These are phyloP conservation scores for Troglohyphantes excavatus DNA, from an alignment of 2,888 invertebrate genomes.

Conservation along the genomic window DNA sequence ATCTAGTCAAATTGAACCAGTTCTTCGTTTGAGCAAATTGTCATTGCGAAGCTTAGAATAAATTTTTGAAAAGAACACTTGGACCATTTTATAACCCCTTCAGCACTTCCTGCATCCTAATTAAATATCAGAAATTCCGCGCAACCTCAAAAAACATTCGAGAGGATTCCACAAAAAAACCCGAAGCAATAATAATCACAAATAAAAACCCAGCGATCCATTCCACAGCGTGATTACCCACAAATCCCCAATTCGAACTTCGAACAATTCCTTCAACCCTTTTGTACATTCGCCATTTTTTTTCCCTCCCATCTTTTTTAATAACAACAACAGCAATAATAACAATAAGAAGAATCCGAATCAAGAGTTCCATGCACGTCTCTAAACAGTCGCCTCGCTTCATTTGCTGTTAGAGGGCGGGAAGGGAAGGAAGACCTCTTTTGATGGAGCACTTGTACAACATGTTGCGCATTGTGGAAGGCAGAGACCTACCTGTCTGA, in stretches of 20 bases:
- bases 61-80: neutral
- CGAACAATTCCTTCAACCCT: slow-evolving; percentile 13
- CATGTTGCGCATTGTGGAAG: slow-evolving; percentile 6
- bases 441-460: slow-evolving; percentile 46
- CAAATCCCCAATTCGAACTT: slow-evolving; percentile 15
- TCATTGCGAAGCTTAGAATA: neutral
- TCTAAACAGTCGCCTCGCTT: neutral
- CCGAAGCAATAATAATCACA: neutral
- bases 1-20: too few species aligned
- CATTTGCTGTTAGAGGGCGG: slow-evolving; percentile 33
- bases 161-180: neutral
- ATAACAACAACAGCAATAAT: slow-evolving; percentile 8
- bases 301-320: neutral
- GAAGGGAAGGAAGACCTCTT: too few species aligned
- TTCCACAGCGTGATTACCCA: slow-evolving; percentile 7
- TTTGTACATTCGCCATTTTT: neutral
- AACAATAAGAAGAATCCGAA: neutral
- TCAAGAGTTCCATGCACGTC: slow-evolving; percentile 52
- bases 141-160: neutral
- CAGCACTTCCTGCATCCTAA: neutral
- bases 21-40: too few species aligned
- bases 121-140: neutral
- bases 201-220: neutral
- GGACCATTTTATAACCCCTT: neutral
- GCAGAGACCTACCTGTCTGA: slow-evolving; percentile 6